phyloP scores from a whole-genome alignment of 2,888 invertebrate species.

The Drosophila birchii region DNA sequence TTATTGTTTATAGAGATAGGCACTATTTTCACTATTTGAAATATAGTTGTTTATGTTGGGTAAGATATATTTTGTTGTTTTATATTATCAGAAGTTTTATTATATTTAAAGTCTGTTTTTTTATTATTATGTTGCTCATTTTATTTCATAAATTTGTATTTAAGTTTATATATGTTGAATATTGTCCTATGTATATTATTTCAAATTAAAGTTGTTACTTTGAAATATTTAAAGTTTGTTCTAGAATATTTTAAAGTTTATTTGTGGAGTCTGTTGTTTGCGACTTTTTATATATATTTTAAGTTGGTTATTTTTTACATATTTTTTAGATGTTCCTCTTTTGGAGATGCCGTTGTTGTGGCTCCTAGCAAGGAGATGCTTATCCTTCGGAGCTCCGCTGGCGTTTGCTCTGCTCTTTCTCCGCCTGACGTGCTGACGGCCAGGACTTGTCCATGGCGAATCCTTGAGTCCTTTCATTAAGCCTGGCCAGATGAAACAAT shows the following conservation, averaged over 20 bases:
- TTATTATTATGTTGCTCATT: background rate
- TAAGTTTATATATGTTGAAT: background rate
- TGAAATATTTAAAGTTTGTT: conserved; percentile 10
- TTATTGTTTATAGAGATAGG: conserved; percentile 28
- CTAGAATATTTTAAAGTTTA: background rate
- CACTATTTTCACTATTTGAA: conserved; percentile 31
- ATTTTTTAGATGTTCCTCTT: conserved; percentile 2
- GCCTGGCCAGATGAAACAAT: conserved; percentile 68
- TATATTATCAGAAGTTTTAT: background rate
- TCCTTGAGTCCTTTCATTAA: conserved; percentile 59
- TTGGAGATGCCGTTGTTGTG: conserved; percentile 23
- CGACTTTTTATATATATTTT: conserved; percentile 18
- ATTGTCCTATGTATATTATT: conserved; percentile 6
- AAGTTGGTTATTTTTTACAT: conserved; percentile 17
- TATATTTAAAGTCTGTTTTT: background rate
- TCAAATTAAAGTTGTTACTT: background rate
- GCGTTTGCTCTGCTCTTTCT: conserved; percentile 54
- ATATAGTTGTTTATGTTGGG: conserved; percentile 11
- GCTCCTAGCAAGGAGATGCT: conserved; percentile 48
- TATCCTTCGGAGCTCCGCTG: conserved; percentile 69
- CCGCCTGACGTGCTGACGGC: conserved; percentile 38
- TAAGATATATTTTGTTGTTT: background rate
- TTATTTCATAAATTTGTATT: background rate
- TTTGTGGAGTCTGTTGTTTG: background rate
- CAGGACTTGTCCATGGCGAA: conserved; percentile 37